These are phyloP conservation scores for Petrosia ficiformis DNA, from an alignment of 37 sponge, comb jelly and placozoan genomes.

Conservation along the genomic window DNA sequence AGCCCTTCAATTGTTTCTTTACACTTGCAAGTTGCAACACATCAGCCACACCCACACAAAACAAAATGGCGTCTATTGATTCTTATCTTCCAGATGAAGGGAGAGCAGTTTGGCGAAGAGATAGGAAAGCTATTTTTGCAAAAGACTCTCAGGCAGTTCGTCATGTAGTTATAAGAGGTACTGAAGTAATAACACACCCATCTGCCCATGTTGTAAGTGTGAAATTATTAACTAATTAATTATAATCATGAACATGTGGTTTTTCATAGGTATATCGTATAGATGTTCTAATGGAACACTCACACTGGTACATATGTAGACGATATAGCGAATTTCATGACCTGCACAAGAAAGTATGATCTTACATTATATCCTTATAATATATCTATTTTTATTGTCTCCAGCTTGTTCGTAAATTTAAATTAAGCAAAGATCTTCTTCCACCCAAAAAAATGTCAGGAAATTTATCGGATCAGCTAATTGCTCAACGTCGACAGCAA, in stretches of 20 bases:
- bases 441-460: conserved; percentile 86
- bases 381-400: neutral
- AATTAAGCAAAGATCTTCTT: conserved; percentile 58
- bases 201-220: conserved; percentile 59
- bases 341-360: conserved; percentile 75
- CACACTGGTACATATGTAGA: conserved; percentile 83
- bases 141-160: conserved; percentile 34
- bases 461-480: conserved; percentile 72
- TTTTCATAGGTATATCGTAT: conserved; percentile 64
- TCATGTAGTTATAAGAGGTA: conserved; percentile 69
- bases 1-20: neutral
- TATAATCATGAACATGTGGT: no score
- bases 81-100: conserved; percentile 59
- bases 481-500: conserved; percentile 61
- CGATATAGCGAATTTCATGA: conserved; percentile 88
- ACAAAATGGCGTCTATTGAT: conserved; percentile 51
- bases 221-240: neutral
- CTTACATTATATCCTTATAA: neutral
- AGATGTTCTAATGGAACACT: conserved; percentile 80
- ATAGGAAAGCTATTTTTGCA: conserved; percentile 4
- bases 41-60: no score
- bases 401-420: conserved; percentile 71
- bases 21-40: no score
- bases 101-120: conserved; percentile 57
- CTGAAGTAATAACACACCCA: conserved; percentile 48